phyloP scores from a whole-genome alignment of 2,113 vertebrate genomes.

The Callionymus lyra region DNA sequence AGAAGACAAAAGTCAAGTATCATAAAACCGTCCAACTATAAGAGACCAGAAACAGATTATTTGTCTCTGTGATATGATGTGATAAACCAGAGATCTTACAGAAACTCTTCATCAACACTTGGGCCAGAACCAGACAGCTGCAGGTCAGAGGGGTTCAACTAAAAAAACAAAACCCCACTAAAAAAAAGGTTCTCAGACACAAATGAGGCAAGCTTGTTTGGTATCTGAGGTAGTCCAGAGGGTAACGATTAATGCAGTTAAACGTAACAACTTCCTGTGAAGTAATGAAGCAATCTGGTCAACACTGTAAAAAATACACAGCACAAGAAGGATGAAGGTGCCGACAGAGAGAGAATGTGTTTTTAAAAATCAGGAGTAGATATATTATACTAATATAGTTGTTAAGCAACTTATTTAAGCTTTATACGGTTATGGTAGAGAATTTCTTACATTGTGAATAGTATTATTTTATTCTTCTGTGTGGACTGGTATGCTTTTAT shows the following conservation, averaged over 20 bases:
- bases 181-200: constrained; percentile 19
- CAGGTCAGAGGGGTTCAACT: constrained; percentile 11
- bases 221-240: constrained; percentile 55
- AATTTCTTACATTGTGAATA: too few relatives aligned
- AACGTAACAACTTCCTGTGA: constrained; percentile 23
- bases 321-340: constrained; percentile 20
- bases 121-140: constrained; percentile 18
- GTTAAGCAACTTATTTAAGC: too few relatives aligned
- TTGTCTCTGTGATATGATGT: too few relatives aligned
- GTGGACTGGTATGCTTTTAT: too few relatives aligned
- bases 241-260: constrained; percentile 37
- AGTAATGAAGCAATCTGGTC: constrained; percentile 28
- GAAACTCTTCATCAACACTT: constrained; percentile 1
- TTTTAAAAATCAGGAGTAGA: constrained; percentile 33
- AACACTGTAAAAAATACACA: constrained; percentile 52
- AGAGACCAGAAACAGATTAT: too few relatives aligned
- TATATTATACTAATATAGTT: too few relatives aligned
- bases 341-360: constrained; percentile 1
- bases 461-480: too few relatives aligned
- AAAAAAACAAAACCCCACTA: neutral
- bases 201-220: constrained; percentile 22
- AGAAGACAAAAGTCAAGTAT: constrained; percentile 26
- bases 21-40: too few relatives aligned
- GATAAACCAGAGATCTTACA: constrained; percentile 30
- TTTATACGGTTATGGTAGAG: too few relatives aligned